phyloP scores from a whole-genome alignment of 2,888 invertebrate species.

The Siphonodentalium dalli region DNA sequence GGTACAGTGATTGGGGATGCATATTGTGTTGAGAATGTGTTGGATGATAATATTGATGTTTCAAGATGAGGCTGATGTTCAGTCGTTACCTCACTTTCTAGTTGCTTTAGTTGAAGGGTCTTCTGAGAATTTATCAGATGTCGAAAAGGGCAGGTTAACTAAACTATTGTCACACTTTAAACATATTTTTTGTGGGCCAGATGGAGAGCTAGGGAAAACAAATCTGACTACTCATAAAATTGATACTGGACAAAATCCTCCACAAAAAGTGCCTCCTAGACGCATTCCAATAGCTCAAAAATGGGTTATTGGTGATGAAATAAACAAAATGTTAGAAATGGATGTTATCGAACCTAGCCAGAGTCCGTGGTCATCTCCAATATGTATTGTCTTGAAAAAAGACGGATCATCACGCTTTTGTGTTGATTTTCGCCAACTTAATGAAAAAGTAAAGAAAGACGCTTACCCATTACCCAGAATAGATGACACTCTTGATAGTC shows the following conservation, averaged over 20 bases:
- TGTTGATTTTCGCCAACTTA: slow-evolving; percentile 6
- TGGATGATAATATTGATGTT: too few relatives aligned
- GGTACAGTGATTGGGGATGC: too few relatives aligned
- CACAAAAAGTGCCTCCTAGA: slow-evolving; percentile 15
- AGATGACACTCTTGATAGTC: slow-evolving; percentile 4
- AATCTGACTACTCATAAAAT: slow-evolving; percentile 9
- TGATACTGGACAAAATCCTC: slow-evolving; percentile 5
- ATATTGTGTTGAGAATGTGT: too few relatives aligned
- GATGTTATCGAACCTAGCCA: slow-evolving; percentile 17
- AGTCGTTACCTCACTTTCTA: too few relatives aligned
- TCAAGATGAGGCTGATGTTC: too few relatives aligned
- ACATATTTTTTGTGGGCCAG: slow-evolving; percentile 13
- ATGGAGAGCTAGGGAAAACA: slow-evolving; percentile 10
- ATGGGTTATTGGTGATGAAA: slow-evolving; percentile 8
- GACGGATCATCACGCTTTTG: slow-evolving; percentile 6
- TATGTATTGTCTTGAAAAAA: slow-evolving; percentile 10
- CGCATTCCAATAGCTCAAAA: slow-evolving; percentile 9
- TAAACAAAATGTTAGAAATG: slow-evolving; percentile 13
- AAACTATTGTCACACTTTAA: slow-evolving; percentile 1
- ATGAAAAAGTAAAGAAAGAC: neutral
- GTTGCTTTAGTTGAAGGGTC: too few relatives aligned
- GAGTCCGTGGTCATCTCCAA: slow-evolving; percentile 9
- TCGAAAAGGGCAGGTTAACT: slow-evolving; percentile 3
- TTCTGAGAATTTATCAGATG: neutral
- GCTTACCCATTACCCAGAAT: slow-evolving; percentile 1